Base-by-base conservation (phyloP, 2,888 invertebrate species). In the Pachliopta kotzebuea region DNA sequence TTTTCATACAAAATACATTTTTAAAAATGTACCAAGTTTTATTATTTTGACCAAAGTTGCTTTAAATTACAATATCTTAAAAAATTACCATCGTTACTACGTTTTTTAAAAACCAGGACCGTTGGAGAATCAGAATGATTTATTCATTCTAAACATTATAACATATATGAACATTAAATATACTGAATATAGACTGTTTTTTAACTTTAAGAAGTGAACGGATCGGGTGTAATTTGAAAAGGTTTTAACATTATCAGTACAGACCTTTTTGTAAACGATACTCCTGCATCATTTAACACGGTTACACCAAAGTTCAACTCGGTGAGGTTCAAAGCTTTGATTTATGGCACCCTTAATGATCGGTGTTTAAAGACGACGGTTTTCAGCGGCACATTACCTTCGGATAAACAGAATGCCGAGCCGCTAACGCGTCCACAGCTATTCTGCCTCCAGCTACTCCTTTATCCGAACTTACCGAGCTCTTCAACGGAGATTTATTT, bases 321-420 rank as follows among this genome's bases (percentile, higher is more conserved):
- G 24, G 17, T 54, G n/a, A 23, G 53, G 61, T 64, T 64, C 64
- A 64, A 55, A 50, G 56, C 60, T 64, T 64, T 64, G 64, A 64
- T 64, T 64, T 60, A 64, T 64, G 60, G 31, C 55, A 20, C 49
- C 59, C 60, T 60, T 64, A 64, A 64, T 64, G 64, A 64, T 56
- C 64, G 56, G 64, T 59, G 64, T 64, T 64, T 49, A 60, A 62
- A 57, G 63, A 57, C 58, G 49, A 4, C 58, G 59, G 26, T 49
- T 50, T 63, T 58, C 63, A 57, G 66, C 56, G 59, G 53, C 59
- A 56, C 66, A 58, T 66, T 61, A 60, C 60, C 67, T 63, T 57
- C 63, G 67, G 55, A 64, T 68, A 66, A 64, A 66, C 66, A 68
- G 29, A 45, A 58, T 42, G n/a, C 66, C 57, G 57, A 58, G 52